Base-by-base conservation (phyloP, 2,113 vertebrate species). In the Recurvirostra avosetta region DNA sequence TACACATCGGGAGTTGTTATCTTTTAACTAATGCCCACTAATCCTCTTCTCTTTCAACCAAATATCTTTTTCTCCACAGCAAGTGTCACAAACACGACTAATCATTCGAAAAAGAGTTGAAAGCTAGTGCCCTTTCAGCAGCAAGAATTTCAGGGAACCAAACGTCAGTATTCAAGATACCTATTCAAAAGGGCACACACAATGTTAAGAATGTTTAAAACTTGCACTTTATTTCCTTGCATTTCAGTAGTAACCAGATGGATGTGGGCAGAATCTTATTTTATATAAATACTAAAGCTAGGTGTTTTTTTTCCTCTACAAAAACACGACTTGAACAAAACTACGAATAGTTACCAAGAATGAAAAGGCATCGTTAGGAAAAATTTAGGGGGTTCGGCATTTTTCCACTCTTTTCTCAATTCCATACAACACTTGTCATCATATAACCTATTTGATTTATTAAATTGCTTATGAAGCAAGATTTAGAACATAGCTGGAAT, bases 391-490 rank as follows among this genome's bases (percentile, higher is more conserved):
- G 6, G 36, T 96, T 65, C 68, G 26, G 59, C 52, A 89, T 77
- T 94, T 85, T 87, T n/a, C 61, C 66, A 81, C 36, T 89, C 63
- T 79, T 43, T 87, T 63, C 76, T 94, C 61, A 61, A 49, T 81
- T 86, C 56, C 53, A 71, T 63, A 41, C 15, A 63, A 59, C 50
- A 81, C 25, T 70, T 92, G 90, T 92, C 79, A 94, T 50, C 56
- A 80, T 90, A 91, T 15, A 88, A 88, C 68, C 40, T 86, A 74
- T 67, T 4, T 78, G 82, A 94, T 94, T 91, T 81, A 91, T 78
- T 94, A 83, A 89, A 92, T 7, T 87, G 86, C 76, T 89, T 86
- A 88, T 75, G 83, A 86, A 92, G 86, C 58, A 93, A 86, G 83
- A 83, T 72, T 94, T 72, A 87, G 86, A 91, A 86, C 11, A 23